Conservation (phyloP, 2,888 invertebrate species). For the Luperina nickerlii region DNA sequence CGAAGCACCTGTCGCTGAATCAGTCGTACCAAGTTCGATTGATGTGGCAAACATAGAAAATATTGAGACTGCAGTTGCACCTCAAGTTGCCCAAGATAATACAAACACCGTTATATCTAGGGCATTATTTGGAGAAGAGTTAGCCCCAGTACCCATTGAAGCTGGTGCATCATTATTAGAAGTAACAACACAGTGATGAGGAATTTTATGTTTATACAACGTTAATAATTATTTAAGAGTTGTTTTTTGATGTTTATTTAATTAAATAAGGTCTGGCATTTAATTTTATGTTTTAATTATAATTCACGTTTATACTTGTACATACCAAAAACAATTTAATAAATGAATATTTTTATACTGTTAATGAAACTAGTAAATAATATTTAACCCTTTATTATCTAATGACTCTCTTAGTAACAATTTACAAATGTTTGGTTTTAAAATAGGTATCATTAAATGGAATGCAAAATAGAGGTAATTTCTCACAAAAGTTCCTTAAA, state of each 20-base stretch:
- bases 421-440: slow-evolving; percentile 87
- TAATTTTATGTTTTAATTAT: slow-evolving; percentile 52
- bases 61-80: slow-evolving; percentile 34
- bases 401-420: slow-evolving; percentile 85
- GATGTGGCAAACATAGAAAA: slow-evolving; percentile 13
- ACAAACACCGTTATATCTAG: slow-evolving; percentile 35
- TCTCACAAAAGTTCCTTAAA: slow-evolving; percentile 76
- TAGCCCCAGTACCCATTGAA: slow-evolving; percentile 71
- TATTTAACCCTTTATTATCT: slow-evolving; percentile 74
- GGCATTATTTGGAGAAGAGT: slow-evolving; percentile 17
- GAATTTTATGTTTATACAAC: slow-evolving; percentile 31
- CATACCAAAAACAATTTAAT: slow-evolving; percentile 29
- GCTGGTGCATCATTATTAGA: slow-evolving; percentile 81
- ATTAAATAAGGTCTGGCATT: slow-evolving; percentile 61
- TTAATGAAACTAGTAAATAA: slow-evolving; percentile 50
- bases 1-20: slow-evolving; percentile 33
- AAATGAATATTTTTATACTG: slow-evolving; percentile 15
- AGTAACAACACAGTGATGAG: slow-evolving; percentile 75
- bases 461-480: slow-evolving; percentile 88
- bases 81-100: slow-evolving; percentile 22
- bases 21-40: slow-evolving; percentile 3
- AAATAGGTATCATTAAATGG: slow-evolving; percentile 82
- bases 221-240: slow-evolving; percentile 45
- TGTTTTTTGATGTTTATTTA: slow-evolving; percentile 51
- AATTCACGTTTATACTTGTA: slow-evolving; percentile 20